Percentiles rank a stretch among this genome's conserved stretches.
Conservation (phyloP, 2,888 invertebrate species). For the Acronicta psi region DNA sequence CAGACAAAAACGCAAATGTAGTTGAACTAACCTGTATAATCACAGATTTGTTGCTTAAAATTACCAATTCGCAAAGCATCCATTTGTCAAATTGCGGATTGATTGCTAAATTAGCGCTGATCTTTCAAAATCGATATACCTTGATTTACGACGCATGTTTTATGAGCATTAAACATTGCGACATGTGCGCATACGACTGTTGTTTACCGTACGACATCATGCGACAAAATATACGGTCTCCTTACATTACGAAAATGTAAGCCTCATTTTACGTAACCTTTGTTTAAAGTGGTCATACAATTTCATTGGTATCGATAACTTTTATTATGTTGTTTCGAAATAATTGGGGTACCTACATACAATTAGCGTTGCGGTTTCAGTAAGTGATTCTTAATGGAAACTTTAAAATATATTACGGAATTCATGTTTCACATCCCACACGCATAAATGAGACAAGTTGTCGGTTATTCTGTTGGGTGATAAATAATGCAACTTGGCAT, state of each 20-base stretch:
- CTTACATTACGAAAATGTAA: slow-evolving; percentile 54
- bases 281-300: slow-evolving; percentile 40
- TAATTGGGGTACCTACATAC: slow-evolving; percentile 15
- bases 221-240: slow-evolving; percentile 28
- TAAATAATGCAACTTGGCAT: slow-evolving; percentile 17
- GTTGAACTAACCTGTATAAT: slow-evolving; percentile 15
- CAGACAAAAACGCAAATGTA: slow-evolving; percentile 21
- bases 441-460: slow-evolving; percentile 19
- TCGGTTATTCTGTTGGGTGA: slow-evolving; percentile 10
- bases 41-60: slow-evolving; percentile 43
- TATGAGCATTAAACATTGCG: slow-evolving; percentile 48
- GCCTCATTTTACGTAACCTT: slow-evolving; percentile 53
- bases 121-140: slow-evolving; percentile 51
- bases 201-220: slow-evolving; percentile 39
- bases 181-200: slow-evolving; percentile 44
- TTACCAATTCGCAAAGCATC: slow-evolving; percentile 38
- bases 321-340: slow-evolving; percentile 34
- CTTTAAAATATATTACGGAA: slow-evolving; percentile 3
- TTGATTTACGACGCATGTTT: slow-evolving; percentile 52
- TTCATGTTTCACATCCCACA: slow-evolving; percentile 21
- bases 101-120: slow-evolving; percentile 35
- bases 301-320: slow-evolving; percentile 26
- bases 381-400: slow-evolving; percentile 11
- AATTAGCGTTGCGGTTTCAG: slow-evolving; percentile 30
- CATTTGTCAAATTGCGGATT: slow-evolving; percentile 49